Evolutionary conservation across 1,140 invertebrate species (phyloP).

Genomic region (Centruroides vittatus): DNA sequence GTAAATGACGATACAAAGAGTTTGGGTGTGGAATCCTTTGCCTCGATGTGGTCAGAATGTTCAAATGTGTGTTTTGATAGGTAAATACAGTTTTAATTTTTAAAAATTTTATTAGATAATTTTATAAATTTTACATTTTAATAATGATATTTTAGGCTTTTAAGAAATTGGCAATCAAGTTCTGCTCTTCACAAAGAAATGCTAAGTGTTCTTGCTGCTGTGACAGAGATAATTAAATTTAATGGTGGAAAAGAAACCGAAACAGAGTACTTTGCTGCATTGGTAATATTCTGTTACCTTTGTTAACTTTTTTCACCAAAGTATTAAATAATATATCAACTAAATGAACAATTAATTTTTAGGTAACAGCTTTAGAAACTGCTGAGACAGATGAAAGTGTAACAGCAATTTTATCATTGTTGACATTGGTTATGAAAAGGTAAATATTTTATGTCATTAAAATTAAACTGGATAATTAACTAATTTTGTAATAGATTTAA

Average conservation of each 20-base stretch:
- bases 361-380: conserved; percentile 66
- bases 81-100: too few species aligned
- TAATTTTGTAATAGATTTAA: too few species aligned
- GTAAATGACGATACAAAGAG: too few species aligned
- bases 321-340: too few species aligned
- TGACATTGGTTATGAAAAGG: conserved; percentile 72
- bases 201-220: conserved; percentile 74
- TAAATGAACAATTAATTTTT: conserved; percentile 21
- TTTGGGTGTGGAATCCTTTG: too few species aligned
- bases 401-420: conserved; percentile 61
- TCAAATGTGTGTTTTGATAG: too few species aligned
- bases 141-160: conserved; percentile 29
- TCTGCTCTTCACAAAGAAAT: conserved; percentile 84
- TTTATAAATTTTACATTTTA: neutral
- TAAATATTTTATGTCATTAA: conserved; percentile 10
- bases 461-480: too few species aligned
- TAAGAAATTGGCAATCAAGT: conserved; percentile 57
- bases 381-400: conserved; percentile 46
- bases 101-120: too few species aligned
- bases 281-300: conserved; percentile 40
- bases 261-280: conserved; percentile 81
- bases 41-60: too few species aligned
- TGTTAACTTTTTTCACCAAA: too few species aligned
- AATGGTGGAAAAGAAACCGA: conserved; percentile 70
- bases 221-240: conserved; percentile 82